Percentiles rank a stretch among this genome's conserved stretches.
Evolutionary conservation across 2,888 invertebrate species (phyloP).

Genomic region (Argyresthia albistria): DNA sequence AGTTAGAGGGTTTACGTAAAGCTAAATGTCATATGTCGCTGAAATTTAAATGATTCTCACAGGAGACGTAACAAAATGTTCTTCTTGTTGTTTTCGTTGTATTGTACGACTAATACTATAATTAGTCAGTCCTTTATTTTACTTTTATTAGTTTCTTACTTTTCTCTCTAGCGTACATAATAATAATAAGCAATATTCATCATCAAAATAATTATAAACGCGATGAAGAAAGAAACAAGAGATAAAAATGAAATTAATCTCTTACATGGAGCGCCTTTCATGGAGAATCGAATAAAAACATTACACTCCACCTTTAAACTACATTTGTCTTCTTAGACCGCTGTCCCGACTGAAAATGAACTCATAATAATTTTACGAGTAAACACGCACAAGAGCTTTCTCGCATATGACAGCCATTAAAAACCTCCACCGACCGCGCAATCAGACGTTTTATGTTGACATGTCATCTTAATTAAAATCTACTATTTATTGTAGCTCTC

Average conservation of each 20-base stretch:
- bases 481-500: constrained; percentile 29
- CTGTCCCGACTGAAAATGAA: constrained; percentile 42
- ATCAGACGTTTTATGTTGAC: constrained; percentile 42
- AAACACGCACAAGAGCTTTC: constrained; percentile 22
- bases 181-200: too few species aligned
- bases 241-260: too few species aligned
- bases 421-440: constrained; percentile 41
- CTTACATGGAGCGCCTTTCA: too few species aligned
- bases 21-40: constrained; percentile 42
- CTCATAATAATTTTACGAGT: constrained; percentile 65
- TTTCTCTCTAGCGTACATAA: too few species aligned
- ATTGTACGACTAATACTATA: too few species aligned
- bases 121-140: too few species aligned
- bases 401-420: constrained; percentile 56
- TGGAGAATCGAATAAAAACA: not conserved
- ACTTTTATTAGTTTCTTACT: too few species aligned
- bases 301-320: not conserved
- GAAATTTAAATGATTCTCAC: constrained; percentile 25
- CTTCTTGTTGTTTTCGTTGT: too few species aligned
- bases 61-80: not conserved
- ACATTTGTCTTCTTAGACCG: too few species aligned
- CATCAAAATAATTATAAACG: too few species aligned
- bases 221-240: too few species aligned
- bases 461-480: constrained; percentile 60
- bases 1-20: constrained; percentile 44